Conservation (phyloP, 2,113 vertebrate genomes). For the Eolophus roseicapilla region DNA sequence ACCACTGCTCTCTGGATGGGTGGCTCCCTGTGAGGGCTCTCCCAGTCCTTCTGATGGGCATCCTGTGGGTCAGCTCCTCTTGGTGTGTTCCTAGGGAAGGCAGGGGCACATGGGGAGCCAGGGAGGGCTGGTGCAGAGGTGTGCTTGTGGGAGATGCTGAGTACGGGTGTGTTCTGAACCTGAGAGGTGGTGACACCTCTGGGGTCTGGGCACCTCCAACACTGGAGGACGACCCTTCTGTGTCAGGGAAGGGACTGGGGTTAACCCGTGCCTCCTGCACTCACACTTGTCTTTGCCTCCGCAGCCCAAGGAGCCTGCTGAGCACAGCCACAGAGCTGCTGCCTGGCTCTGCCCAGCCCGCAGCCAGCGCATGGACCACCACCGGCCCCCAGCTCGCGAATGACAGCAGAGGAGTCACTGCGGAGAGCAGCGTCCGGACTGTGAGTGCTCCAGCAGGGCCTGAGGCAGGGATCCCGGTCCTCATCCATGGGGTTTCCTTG, state of each 20-base stretch:
- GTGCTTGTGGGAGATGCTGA: not conserved
- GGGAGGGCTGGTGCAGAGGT: not conserved
- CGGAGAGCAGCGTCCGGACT: not conserved
- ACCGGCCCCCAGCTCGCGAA: accelerated
- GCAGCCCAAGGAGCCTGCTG: not conserved
- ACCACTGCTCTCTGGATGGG: not conserved
- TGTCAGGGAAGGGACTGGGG: not conserved
- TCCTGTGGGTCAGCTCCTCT: not conserved
- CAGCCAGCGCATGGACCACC: not conserved
- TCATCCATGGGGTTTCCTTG: not conserved
- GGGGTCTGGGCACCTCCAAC: not conserved
- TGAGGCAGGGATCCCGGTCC: accelerated
- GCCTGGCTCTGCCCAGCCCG: not conserved
- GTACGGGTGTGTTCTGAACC: not conserved
- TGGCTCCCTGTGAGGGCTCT: not conserved
- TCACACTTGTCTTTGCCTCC: not conserved
- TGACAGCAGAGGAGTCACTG: not conserved
- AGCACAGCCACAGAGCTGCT: not conserved
- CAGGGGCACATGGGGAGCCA: not conserved
- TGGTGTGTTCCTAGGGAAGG: not conserved
- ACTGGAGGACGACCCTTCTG: not conserved
- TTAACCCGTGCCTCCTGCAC: not conserved
- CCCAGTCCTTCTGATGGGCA: not conserved
- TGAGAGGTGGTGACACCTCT: not conserved
- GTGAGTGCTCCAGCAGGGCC: not conserved